These are phyloP conservation scores for Henricia sp. DNA, from an alignment of 53 echinoderm and acorn worm species.

Conservation along the genomic window DNA sequence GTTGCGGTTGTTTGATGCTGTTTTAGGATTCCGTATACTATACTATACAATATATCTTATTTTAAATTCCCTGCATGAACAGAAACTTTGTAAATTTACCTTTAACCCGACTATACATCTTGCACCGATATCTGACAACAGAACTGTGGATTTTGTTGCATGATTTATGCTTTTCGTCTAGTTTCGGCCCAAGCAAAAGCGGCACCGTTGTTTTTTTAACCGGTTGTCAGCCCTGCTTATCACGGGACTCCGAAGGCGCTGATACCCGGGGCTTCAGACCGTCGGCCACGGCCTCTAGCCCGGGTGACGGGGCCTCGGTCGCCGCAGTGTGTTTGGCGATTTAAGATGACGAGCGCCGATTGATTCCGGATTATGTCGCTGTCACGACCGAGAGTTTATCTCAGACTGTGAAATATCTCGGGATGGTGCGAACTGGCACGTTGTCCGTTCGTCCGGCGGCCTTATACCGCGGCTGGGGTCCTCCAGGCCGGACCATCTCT, in stretches of 20 bases:
- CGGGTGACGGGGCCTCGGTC: not conserved
- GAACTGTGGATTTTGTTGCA: too few relatives aligned
- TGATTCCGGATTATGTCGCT: slow-evolving; percentile 37
- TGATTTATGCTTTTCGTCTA: too few relatives aligned
- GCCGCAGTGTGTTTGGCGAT: slow-evolving; percentile 9
- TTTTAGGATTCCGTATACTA: too few relatives aligned
- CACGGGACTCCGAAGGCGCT: not conserved
- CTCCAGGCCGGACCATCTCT: slow-evolving; percentile 37
- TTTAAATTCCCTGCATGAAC: too few relatives aligned
- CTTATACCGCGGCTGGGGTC: not conserved
- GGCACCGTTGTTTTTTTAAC: not conserved
- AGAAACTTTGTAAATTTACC: too few relatives aligned
- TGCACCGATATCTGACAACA: too few relatives aligned
- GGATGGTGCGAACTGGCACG: not conserved
- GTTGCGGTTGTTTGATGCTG: too few relatives aligned
- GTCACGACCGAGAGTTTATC: not conserved
- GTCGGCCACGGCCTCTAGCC: not conserved
- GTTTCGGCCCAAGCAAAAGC: too few relatives aligned
- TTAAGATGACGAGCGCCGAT: slow-evolving; percentile 19
- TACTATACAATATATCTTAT: too few relatives aligned
- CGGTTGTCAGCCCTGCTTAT: slow-evolving; percentile 2
- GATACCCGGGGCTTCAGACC: not conserved
- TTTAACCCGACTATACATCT: too few relatives aligned
- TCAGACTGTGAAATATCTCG: not conserved
- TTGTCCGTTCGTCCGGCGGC: not conserved